phyloP scores from a whole-genome alignment of 2,888 invertebrate species.

The Trissolcus japonicus region DNA sequence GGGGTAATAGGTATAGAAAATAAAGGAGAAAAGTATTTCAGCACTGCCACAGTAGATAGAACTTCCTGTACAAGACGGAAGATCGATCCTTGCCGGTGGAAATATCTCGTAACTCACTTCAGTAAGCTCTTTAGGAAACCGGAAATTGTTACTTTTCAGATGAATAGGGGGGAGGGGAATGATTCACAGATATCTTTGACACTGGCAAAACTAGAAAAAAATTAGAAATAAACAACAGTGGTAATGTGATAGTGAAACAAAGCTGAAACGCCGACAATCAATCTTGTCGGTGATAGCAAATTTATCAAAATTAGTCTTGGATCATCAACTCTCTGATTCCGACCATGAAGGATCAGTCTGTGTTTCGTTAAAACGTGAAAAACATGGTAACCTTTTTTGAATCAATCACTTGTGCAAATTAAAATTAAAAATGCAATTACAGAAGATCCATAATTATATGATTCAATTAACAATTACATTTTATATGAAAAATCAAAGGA shows the following conservation, averaged over 20 bases:
- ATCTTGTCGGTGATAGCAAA: constrained; percentile 36
- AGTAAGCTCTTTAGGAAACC: constrained; percentile 73
- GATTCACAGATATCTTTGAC: constrained; percentile 70
- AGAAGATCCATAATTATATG: no score
- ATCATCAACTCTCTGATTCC: constrained; percentile 20
- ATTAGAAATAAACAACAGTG: constrained; percentile 28
- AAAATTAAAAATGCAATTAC: no score
- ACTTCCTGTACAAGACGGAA: constrained; percentile 65
- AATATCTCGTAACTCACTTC: constrained; percentile 73
- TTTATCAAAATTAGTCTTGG: constrained; percentile 39
- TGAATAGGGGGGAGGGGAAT: constrained; percentile 66
- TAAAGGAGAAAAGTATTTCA: constrained; percentile 63
- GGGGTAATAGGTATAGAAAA: constrained; percentile 58
- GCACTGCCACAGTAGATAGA: constrained; percentile 61
- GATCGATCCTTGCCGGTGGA: constrained; percentile 70
- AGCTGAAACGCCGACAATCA: constrained; percentile 25
- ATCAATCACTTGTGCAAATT: no score
- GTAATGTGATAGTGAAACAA: constrained; percentile 46
- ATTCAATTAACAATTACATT: no score
- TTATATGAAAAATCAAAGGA: no score
- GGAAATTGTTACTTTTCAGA: constrained; percentile 72
- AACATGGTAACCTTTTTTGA: no score
- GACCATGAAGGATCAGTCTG: constrained; percentile 21
- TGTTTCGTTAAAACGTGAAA: not conserved
- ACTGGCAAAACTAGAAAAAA: constrained; percentile 45